A percentile compares a stretch with the other conserved stretches of the same genome.
phyloP scores from a whole-genome alignment of 1,140 invertebrate species.

The Camponotus vicinus region DNA sequence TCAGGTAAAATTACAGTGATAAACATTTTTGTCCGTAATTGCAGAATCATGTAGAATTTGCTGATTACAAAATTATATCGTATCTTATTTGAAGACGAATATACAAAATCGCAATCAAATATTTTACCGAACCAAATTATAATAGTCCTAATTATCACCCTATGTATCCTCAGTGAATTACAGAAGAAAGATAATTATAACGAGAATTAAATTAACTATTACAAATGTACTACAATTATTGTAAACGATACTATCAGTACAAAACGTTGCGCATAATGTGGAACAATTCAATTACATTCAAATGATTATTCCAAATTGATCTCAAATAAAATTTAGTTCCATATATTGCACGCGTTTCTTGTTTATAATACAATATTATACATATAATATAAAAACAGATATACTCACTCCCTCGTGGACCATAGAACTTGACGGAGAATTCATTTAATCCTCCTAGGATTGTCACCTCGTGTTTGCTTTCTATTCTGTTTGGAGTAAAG shows the following conservation, averaged over 20 bases:
- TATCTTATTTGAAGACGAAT: not conserved
- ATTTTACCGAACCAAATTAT: not conserved
- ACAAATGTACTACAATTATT: not conserved
- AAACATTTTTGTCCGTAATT: constrained; percentile 38
- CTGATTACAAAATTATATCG: not conserved
- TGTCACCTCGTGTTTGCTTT: constrained; percentile 99
- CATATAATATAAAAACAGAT: not conserved
- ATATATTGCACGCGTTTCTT: not conserved
- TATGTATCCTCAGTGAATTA: not conserved
- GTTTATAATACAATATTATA: not conserved
- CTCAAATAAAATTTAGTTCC: not conserved
- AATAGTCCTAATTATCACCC: not conserved
- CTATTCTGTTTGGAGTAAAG: constrained; percentile 90
- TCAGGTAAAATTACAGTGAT: constrained; percentile 30
- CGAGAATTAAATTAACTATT: not conserved
- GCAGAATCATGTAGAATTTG: not conserved
- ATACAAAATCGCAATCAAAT: constrained; percentile 9
- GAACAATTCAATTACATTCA: not conserved
- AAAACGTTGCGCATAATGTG: not conserved
- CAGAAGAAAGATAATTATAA: not conserved
- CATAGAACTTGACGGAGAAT: constrained; percentile 99
- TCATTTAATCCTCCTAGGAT: constrained; percentile 99
- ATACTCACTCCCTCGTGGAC: constrained; percentile 96
- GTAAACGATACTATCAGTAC: not conserved
- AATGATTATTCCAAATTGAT: not conserved